phyloP scores from a whole-genome alignment of 2,113 vertebrate species.

The Nasalis larvatus region DNA sequence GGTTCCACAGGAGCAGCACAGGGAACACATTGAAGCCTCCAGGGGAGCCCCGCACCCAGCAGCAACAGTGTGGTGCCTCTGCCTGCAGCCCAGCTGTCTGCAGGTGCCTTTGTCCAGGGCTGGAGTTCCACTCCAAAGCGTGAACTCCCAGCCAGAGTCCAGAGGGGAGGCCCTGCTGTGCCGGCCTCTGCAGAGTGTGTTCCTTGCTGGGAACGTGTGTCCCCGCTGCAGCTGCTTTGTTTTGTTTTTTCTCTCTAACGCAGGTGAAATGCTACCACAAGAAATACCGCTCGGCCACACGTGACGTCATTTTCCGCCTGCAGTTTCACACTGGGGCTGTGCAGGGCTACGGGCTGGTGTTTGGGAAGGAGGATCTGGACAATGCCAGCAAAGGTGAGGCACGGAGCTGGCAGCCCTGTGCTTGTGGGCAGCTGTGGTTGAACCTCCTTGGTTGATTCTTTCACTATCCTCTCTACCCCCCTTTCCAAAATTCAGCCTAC shows the following conservation, averaged over 20 bases:
- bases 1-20: neutral
- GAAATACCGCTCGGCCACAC: slow-evolving; percentile 87
- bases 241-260: neutral
- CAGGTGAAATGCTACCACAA: slow-evolving; percentile 97
- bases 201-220: neutral
- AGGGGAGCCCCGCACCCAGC: rapidly evolving
- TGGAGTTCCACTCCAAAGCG: neutral
- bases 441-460: neutral
- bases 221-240: rapidly evolving
- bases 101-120: no score
- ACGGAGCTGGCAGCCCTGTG: neutral
- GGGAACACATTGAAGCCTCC: neutral
- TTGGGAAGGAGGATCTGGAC: slow-evolving; percentile 95
- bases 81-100: neutral
- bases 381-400: slow-evolving; percentile 90
- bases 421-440: neutral
- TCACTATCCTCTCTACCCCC: neutral
- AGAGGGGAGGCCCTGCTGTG: no score
- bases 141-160: neutral
- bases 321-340: slow-evolving; percentile 97
- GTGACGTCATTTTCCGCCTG: slow-evolving; percentile 92
- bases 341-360: slow-evolving; percentile 89
- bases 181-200: rapidly evolving
- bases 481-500: rapidly evolving
- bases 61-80: neutral